These are phyloP conservation scores for Eclectus roratus DNA, from an alignment of 2,113 vertebrate species.

Conservation along the genomic window DNA sequence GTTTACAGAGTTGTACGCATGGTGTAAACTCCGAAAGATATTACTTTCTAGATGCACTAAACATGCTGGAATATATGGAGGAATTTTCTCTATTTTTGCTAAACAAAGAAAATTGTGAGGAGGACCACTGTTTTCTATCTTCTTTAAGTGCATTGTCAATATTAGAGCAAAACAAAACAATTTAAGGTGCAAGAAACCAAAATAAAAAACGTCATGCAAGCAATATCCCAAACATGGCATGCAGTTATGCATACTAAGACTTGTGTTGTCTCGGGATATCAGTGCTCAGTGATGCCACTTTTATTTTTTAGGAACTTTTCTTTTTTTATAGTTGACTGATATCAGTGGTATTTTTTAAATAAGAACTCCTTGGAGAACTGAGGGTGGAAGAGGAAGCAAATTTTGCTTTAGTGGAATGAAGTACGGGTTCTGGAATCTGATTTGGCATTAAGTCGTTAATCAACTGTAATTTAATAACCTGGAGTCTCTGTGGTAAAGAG, in stretches of 20 bases:
- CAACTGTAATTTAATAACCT: not conserved
- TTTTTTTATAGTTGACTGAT: not conserved
- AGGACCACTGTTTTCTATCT: not conserved
- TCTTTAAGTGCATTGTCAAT: not conserved
- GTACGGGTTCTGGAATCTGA: not conserved
- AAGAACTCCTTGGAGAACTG: not conserved
- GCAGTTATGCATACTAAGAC: not conserved
- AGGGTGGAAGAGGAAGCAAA: not conserved
- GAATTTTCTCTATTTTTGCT: not conserved
- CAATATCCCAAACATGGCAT: not conserved
- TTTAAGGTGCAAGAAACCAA: not conserved
- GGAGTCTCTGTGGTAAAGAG: not conserved
- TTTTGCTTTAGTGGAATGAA: not conserved
- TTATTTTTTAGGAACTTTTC: not conserved
- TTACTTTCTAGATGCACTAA: not conserved
- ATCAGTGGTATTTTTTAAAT: not conserved
- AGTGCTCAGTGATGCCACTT: not conserved
- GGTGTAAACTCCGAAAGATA: not conserved
- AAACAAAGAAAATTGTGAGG: not conserved
- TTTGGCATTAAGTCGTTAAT: constrained; percentile 17
- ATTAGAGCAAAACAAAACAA: not conserved
- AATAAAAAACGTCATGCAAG: not conserved
- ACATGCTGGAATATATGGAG: not conserved
- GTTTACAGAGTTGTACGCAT: not conserved
- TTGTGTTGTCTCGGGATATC: not conserved